These are phyloP conservation scores for Furnarius figulus DNA, from an alignment of 2,113 vertebrate genomes.

Conservation along the genomic window DNA sequence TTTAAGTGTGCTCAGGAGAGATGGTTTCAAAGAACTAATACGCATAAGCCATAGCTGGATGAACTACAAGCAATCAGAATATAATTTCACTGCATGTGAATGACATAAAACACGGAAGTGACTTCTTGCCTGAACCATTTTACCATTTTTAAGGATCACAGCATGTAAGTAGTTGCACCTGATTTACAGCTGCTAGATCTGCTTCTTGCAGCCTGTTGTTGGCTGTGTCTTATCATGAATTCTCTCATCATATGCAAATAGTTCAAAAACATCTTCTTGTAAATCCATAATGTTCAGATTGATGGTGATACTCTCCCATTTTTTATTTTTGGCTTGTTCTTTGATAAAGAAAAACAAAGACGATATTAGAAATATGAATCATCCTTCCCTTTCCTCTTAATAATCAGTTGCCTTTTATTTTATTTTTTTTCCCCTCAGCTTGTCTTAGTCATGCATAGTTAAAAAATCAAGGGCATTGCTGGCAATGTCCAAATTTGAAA, in stretches of 20 bases:
- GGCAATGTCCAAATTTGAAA: background rate
- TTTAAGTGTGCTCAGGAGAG: background rate
- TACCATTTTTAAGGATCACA: background rate
- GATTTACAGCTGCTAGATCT: background rate
- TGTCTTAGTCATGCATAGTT: background rate
- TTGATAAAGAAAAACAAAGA: background rate
- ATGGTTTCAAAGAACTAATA: background rate
- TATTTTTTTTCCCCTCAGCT: background rate
- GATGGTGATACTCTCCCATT: background rate
- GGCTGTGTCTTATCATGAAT: background rate
- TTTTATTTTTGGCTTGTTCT: background rate
- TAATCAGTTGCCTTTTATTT: background rate
- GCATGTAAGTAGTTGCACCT: background rate
- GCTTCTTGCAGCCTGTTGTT: background rate
- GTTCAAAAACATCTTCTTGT: background rate
- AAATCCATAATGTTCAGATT: background rate
- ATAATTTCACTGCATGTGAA: background rate
- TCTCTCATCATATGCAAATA: background rate
- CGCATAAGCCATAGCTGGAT: background rate
- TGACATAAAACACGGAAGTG: background rate
- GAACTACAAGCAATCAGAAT: background rate
- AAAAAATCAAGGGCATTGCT: background rate
- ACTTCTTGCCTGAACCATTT: background rate
- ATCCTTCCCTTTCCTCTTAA: background rate
- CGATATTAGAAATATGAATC: background rate